Conservation (phyloP, 1,140 invertebrate species). For the Drosophila nebulosa region DNA sequence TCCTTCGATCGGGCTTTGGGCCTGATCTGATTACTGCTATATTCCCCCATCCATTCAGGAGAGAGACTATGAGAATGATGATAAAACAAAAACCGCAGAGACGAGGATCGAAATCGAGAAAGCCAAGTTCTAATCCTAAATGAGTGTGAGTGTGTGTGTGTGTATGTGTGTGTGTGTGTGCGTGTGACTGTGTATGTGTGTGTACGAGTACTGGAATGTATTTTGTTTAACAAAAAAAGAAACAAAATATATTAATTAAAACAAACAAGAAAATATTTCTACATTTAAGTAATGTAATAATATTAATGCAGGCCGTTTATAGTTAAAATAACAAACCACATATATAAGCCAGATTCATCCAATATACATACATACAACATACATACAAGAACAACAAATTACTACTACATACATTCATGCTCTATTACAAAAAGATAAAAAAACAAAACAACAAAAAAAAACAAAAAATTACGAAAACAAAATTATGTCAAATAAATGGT, state of each 20-base stretch:
- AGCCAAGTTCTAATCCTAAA: slow-evolving; percentile 10
- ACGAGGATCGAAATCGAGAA: slow-evolving; percentile 35
- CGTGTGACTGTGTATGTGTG: slow-evolving; percentile 33
- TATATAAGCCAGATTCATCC: slow-evolving; percentile 44
- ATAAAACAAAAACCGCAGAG: slow-evolving; percentile 28
- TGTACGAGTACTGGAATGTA: slow-evolving; percentile 37
- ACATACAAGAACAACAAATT: slow-evolving; percentile 50
- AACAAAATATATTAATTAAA: background rate
- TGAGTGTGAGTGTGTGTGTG: background rate
- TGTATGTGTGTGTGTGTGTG: slow-evolving; percentile 32
- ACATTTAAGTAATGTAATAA: slow-evolving; percentile 1
- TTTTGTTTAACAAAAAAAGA: slow-evolving; percentile 6
- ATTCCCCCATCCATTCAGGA: slow-evolving; percentile 38
- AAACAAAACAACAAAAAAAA: slow-evolving; percentile 31
- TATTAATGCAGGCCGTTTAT: slow-evolving; percentile 51
- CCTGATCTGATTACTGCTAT: slow-evolving; percentile 31
- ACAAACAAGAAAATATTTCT: background rate
- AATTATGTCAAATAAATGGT: slow-evolving; percentile 79
- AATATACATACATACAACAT: slow-evolving; percentile 7
- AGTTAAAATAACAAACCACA: slow-evolving; percentile 63
- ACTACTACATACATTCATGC: slow-evolving; percentile 78
- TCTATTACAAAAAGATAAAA: slow-evolving; percentile 68
- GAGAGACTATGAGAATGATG: slow-evolving; percentile 76
- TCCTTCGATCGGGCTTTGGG: slow-evolving; percentile 47
- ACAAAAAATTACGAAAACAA: slow-evolving; percentile 36